A percentile compares a stretch with the other conserved stretches of the same genome.
phyloP scores from a whole-genome alignment of 2,888 invertebrate genomes.

The Epistrophella euchroma region DNA sequence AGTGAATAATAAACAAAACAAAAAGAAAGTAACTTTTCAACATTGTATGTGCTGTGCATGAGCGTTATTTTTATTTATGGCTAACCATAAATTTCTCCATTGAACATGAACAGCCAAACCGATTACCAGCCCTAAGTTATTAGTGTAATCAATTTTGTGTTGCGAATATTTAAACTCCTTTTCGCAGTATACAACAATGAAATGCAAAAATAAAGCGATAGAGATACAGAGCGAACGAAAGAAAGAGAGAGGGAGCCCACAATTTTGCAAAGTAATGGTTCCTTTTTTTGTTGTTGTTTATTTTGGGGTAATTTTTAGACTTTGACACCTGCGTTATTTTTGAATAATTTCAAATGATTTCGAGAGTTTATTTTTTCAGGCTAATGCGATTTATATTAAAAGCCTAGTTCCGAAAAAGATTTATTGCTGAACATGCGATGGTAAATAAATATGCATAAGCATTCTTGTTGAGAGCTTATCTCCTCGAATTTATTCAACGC shows the following conservation, averaged over 20 bases:
- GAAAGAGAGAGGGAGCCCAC: not conserved
- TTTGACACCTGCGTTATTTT: slow-evolving; percentile 20
- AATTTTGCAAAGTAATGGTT: not conserved
- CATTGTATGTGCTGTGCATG: slow-evolving; percentile 2
- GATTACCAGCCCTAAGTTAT: slow-evolving; percentile 62
- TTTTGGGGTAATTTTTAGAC: slow-evolving; percentile 8
- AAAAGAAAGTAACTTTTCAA: slow-evolving; percentile 19
- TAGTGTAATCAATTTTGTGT: slow-evolving; percentile 61
- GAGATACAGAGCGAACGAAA: not conserved
- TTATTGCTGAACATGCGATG: not conserved
- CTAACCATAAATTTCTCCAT: slow-evolving; percentile 50
- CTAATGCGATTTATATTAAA: slow-evolving; percentile 17
- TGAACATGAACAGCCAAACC: slow-evolving; percentile 53
- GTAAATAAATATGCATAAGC: slow-evolving; percentile 8
- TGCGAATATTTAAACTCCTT: slow-evolving; percentile 25
- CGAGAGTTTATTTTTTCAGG: not conserved
- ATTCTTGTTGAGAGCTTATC: slow-evolving; percentile 6
- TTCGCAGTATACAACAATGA: not conserved
- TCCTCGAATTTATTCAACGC: not conserved
- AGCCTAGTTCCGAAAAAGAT: slow-evolving; percentile 6
- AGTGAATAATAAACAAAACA: not conserved
- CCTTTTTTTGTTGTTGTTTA: not conserved
- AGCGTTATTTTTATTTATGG: slow-evolving; percentile 53
- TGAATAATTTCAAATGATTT: slow-evolving; percentile 7
- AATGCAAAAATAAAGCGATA: slow-evolving; percentile 7